Evolutionary conservation across 2,113 vertebrate genomes (phyloP).

Genomic region (Lycocorax pyrrhopterus): DNA sequence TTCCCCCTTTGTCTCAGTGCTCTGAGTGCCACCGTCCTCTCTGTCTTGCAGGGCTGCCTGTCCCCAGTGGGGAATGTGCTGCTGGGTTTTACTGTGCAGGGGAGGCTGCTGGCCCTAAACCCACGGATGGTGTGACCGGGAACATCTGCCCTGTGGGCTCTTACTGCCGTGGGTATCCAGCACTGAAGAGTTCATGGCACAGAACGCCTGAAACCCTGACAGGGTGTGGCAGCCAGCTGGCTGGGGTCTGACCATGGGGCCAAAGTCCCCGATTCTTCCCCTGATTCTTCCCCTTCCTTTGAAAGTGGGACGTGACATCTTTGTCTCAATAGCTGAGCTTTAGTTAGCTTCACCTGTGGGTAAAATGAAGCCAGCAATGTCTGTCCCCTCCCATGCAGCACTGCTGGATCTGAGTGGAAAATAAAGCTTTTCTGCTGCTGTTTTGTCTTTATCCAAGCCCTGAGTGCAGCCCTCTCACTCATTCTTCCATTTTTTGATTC

Average conservation of each 20-base stretch:
- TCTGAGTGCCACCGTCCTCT: neutral
- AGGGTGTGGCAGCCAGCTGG: fast-evolving
- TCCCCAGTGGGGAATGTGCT: constrained; percentile 80
- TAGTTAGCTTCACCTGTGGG: neutral
- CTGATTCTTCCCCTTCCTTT: neutral
- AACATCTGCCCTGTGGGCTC: constrained; percentile 83
- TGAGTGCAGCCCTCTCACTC: neutral
- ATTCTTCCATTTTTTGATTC: neutral
- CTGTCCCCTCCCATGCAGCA: neutral
- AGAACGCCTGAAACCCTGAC: neutral
- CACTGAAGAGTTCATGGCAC: fast-evolving
- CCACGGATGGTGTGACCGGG: constrained; percentile 79
- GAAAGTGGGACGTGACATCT: neutral
- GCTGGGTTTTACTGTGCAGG: constrained; percentile 84
- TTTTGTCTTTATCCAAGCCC: neutral
- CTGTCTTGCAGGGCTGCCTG: constrained; percentile 76
- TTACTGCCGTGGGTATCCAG: constrained; percentile 80
- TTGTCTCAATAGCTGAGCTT: neutral
- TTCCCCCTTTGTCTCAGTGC: neutral
- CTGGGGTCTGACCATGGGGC: neutral
- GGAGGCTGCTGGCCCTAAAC: constrained; percentile 75
- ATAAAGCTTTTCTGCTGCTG: neutral
- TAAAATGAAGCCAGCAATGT: neutral
- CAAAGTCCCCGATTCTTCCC: neutral
- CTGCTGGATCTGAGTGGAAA: neutral